These are phyloP conservation scores for Thryonomys swinderianus DNA, from an alignment of 2,113 vertebrate genomes.

Conservation along the genomic window DNA sequence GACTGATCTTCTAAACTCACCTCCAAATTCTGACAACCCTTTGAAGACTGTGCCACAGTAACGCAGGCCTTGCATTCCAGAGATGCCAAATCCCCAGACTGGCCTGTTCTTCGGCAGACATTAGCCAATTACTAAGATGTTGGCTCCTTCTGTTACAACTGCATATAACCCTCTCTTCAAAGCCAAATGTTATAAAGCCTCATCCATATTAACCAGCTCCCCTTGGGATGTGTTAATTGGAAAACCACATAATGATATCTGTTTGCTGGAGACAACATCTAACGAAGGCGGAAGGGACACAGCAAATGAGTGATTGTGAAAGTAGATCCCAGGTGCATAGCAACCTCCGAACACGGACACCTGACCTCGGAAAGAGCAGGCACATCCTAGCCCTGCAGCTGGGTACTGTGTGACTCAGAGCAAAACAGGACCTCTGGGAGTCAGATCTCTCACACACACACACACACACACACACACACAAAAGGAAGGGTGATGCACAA, in stretches of 20 bases:
- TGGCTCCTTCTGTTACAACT: conserved; percentile 53
- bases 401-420: not conserved
- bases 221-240: conserved; percentile 70
- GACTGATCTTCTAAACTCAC: not conserved
- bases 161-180: conserved; percentile 65
- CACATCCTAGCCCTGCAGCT: not conserved
- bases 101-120: conserved; percentile 46
- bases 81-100: not conserved
- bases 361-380: not conserved
- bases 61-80: not conserved
- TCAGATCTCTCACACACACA: not conserved
- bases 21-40: not conserved
- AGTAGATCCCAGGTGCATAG: not conserved
- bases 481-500: not conserved
- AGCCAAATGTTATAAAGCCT: conserved; percentile 71
- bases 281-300: not conserved
- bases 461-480: no score
- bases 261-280: conserved; percentile 68
- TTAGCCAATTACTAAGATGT: conserved; percentile 55
- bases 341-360: not conserved
- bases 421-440: not conserved
- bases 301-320: not conserved
- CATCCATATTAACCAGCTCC: conserved; percentile 74
- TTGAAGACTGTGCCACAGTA: not conserved
- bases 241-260: conserved; percentile 72